Base-by-base conservation (phyloP, 1,140 invertebrate genomes). In the Nasonia giraulti region DNA sequence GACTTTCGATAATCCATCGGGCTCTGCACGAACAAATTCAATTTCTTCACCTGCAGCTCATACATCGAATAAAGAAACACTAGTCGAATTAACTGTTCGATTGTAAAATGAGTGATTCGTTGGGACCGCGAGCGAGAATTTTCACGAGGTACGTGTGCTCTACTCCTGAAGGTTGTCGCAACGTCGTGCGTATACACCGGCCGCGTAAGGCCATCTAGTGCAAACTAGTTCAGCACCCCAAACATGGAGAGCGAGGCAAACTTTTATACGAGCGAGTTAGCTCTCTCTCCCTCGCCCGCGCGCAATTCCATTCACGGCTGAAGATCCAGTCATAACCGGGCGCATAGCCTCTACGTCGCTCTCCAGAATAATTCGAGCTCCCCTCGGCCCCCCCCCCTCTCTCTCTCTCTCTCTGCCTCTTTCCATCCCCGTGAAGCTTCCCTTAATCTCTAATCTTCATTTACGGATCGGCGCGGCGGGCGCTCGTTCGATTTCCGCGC, bases 371-470 rank as follows among this genome's bases (percentile, higher is more conserved):
- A 77, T 83, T 83, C 66, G 37, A 23, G 31, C 50, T 20, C 66
- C 2, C 27, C n/a, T 31, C 12, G 20, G 66, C 27, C 66, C 17
- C 5, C 23, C 12, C 0, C 74, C 8, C 74, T n/a, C 74, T 75
- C 74, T n/a, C 74, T n/a, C 69, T 73, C 71, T 73, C 27, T 11
- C 71, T 23, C 71, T 31, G 1, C n/a, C n/a, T n/a, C 71, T 73
- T 6, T 23, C 71, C 14, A 8, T 62, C 27, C 73, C 20, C 33
- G 81, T 2, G 68, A 11, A 20, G 68, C 69, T 44, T 80, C 74
- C 77, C 79, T 77, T 85, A 85, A 85, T 85, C 79, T 85, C 55
- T 62, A 85, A 82, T 77, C 71, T 85, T 76, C 79, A 66, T 81
- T 81, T 81, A 81, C 84, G 84, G 79, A 85, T 76, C 31, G 31